Evolutionary conservation across 2,888 invertebrate genomes (phyloP).

Genomic region (Oxytorus armatus): DNA sequence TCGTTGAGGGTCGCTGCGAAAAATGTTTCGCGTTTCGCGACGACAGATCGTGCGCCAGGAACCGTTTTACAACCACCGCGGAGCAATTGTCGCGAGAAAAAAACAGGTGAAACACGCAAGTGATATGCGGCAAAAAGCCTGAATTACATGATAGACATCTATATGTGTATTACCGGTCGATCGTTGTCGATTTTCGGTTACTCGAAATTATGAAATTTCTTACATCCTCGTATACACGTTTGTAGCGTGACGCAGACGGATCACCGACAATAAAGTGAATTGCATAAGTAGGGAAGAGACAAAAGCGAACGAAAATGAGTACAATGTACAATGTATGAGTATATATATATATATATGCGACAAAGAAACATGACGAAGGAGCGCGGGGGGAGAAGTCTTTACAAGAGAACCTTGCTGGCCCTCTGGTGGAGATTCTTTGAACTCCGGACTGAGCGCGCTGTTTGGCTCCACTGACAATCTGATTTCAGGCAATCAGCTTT

Average conservation of each 20-base stretch:
- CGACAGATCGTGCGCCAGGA: slow-evolving; percentile 27
- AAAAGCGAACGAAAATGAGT: slow-evolving; percentile 5
- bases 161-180: background rate
- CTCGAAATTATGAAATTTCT: background rate
- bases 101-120: background rate
- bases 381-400: background rate
- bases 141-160: background rate
- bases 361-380: slow-evolving; percentile 13
- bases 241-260: background rate
- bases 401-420: slow-evolving; percentile 4
- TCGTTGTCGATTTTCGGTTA: background rate
- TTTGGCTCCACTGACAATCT: slow-evolving; percentile 50
- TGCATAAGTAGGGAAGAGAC: slow-evolving; percentile 7
- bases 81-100: slow-evolving; percentile 14
- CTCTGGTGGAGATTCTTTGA: slow-evolving; percentile 40
- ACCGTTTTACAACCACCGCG: too few species aligned
- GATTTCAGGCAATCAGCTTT: slow-evolving; percentile 54
- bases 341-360: background rate
- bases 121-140: background rate
- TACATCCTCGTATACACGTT: background rate
- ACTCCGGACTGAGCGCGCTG: slow-evolving; percentile 22
- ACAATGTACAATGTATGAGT: background rate
- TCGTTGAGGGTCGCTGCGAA: slow-evolving; percentile 67
- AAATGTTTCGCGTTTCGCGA: slow-evolving; percentile 62
- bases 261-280: slow-evolving; percentile 1